Percentiles rank a stretch among this genome's conserved stretches.
phyloP scores from a whole-genome alignment of 2,113 vertebrate species.

The Suricata suricatta region DNA sequence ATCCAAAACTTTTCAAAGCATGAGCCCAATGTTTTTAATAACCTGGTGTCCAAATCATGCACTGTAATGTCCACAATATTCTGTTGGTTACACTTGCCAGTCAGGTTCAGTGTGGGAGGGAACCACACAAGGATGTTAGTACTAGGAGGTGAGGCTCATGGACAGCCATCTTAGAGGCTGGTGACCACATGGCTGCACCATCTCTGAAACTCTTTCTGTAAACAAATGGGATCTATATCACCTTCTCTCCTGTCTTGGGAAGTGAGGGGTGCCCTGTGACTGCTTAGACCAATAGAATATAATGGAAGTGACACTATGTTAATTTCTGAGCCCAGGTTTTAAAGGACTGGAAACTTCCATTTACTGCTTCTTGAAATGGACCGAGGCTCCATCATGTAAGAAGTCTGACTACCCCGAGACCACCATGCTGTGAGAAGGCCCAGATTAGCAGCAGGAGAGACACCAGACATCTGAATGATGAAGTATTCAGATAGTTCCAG shows the following conservation, averaged over 20 bases:
- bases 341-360: background rate
- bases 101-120: background rate
- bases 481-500: background rate
- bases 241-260: background rate
- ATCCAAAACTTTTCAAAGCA: background rate
- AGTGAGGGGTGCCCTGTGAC: background rate
- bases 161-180: too few species aligned
- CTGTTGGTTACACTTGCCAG: background rate
- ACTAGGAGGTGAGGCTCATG: background rate
- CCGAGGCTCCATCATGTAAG: background rate
- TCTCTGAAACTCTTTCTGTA: background rate
- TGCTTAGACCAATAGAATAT: background rate
- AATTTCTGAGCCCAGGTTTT: background rate
- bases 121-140: rapidly evolving
- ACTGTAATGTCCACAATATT: background rate
- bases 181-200: background rate
- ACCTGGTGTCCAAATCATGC: background rate
- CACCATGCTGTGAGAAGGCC: background rate
- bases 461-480: background rate
- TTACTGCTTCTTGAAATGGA: background rate
- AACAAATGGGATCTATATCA: background rate
- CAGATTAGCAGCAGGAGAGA: background rate
- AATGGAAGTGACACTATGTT: background rate
- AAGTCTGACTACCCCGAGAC: background rate
- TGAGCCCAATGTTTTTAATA: background rate